phyloP scores from a whole-genome alignment of 2,797 vertebrate genomes.

The Acrossocheilus fasciatus region DNA sequence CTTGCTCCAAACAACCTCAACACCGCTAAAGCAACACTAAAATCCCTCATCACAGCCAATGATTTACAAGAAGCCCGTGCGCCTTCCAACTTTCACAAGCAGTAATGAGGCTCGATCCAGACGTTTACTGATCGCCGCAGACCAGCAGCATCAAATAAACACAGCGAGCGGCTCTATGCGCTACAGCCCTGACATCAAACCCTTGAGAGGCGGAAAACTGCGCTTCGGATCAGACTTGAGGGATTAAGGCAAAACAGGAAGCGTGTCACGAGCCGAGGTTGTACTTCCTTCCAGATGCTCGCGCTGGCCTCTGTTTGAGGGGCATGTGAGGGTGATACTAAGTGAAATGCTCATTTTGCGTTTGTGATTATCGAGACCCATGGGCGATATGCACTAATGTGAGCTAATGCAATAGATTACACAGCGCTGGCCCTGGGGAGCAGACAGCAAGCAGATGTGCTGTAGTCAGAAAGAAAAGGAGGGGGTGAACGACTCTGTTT shows the following conservation, averaged over 20 bases:
- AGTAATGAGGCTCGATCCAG: slow-evolving; percentile 23
- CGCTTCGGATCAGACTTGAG: slow-evolving; percentile 61
- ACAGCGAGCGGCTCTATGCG: slow-evolving; percentile 56
- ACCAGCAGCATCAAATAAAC: slow-evolving; percentile 58
- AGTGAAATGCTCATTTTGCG: slow-evolving; percentile 87
- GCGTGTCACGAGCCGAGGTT: slow-evolving; percentile 72
- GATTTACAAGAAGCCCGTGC: slow-evolving; percentile 30
- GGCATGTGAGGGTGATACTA: slow-evolving; percentile 79
- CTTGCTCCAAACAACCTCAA: slow-evolving; percentile 32
- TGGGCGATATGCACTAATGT: slow-evolving; percentile 88
- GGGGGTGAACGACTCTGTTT: slow-evolving; percentile 69
- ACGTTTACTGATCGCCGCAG: slow-evolving; percentile 17
- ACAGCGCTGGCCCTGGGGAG: slow-evolving; percentile 78
- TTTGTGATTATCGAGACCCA: slow-evolving; percentile 86
- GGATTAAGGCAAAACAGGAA: slow-evolving; percentile 64
- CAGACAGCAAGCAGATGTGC: slow-evolving; percentile 81
- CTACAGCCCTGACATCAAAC: slow-evolving; percentile 64
- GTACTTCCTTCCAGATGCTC: slow-evolving; percentile 67
- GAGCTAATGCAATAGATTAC: slow-evolving; percentile 90
- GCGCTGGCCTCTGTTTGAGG: slow-evolving; percentile 64
- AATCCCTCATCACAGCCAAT: slow-evolving; percentile 43
- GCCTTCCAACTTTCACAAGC: slow-evolving; percentile 27
- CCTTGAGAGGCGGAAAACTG: slow-evolving; percentile 53
- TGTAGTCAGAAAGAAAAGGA: slow-evolving; percentile 66
- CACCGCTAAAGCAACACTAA: slow-evolving; percentile 18